Base-by-base conservation (phyloP, 1,140 invertebrate genomes). In the Idris sp. region DNA sequence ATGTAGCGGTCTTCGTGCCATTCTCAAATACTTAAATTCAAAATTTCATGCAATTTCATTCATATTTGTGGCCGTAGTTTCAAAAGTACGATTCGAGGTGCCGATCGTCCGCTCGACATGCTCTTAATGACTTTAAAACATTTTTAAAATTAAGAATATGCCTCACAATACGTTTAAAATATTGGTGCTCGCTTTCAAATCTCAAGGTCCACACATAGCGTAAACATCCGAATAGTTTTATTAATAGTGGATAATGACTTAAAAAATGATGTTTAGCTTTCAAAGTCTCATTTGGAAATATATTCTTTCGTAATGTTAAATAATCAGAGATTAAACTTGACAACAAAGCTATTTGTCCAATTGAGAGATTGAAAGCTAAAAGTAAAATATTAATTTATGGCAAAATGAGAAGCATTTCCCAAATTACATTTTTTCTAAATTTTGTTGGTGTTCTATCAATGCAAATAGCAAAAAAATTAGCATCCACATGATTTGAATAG, bases 321-420 rank as follows among this genome's bases (percentile, higher is more conserved):
- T 76, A 76, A 0, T 75, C 56, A 4, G 43, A 1, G 31, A 72
- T 76, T 10, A 22, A 43, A 18, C 2, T 36, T 15, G 65, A 14
- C 6, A 76, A 18, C 4, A 56, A 0, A 18, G 54, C 64, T 14
- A 53, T 36, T 62, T 73, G 73, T 30, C 46, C 46, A 25, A 53
- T 25, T n/a, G 43, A 56, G 33, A 79, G 18, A 33, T 65, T 56
- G 2, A 64, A 59, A 8, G 36, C 13, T 28, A 64, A 33, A 33
- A 67, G 33, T n/a, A 67, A 31, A 8, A 11, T 9, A 26, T 19
- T 64, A 5, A 79, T 62, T 8, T 79, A 36, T 48, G 62, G 13
- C 78, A 35, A 71, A 62, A 40, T 77, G 77, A 54, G 73, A 75
- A 28, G 61, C 25, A 56, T 56, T 30, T 53, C 10, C 14, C 35